Conservation (phyloP, 2,888 invertebrate genomes). For the Acleris literana region DNA sequence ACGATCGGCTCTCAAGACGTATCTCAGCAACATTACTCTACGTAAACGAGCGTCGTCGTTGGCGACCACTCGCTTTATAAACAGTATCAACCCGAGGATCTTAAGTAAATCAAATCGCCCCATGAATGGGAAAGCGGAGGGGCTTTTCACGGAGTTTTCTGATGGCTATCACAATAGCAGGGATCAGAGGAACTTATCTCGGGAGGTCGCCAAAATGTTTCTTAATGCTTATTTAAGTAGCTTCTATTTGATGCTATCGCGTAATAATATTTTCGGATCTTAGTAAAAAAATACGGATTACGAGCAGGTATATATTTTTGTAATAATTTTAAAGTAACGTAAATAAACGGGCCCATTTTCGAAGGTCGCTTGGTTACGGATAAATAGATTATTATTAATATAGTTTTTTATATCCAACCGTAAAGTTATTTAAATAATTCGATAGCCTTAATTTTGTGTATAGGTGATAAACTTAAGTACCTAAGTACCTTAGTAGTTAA, state of each 20-base stretch:
- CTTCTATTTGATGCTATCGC: constrained; percentile 71
- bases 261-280: too few relatives aligned
- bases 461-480: too few relatives aligned
- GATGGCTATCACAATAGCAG: constrained; percentile 81
- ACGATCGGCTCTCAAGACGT: neutral
- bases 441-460: too few relatives aligned
- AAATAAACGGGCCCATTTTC: too few relatives aligned
- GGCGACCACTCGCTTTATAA: constrained; percentile 74
- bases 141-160: constrained; percentile 77
- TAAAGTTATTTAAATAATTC: too few relatives aligned
- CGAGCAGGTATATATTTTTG: too few relatives aligned
- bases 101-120: constrained; percentile 84
- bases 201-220: constrained; percentile 75
- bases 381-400: too few relatives aligned
- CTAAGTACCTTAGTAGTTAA: too few relatives aligned
- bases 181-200: constrained; percentile 80
- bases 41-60: constrained; percentile 58
- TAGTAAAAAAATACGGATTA: too few relatives aligned
- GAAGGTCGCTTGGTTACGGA: too few relatives aligned
- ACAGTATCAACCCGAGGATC: constrained; percentile 77
- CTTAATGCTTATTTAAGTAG: constrained; percentile 80
- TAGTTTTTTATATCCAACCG: too few relatives aligned
- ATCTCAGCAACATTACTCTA: constrained; percentile 55
- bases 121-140: constrained; percentile 80
- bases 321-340: too few relatives aligned